Conservation (phyloP, 1,140 invertebrate genomes). For the Pseudomyrmex flavicornis region DNA sequence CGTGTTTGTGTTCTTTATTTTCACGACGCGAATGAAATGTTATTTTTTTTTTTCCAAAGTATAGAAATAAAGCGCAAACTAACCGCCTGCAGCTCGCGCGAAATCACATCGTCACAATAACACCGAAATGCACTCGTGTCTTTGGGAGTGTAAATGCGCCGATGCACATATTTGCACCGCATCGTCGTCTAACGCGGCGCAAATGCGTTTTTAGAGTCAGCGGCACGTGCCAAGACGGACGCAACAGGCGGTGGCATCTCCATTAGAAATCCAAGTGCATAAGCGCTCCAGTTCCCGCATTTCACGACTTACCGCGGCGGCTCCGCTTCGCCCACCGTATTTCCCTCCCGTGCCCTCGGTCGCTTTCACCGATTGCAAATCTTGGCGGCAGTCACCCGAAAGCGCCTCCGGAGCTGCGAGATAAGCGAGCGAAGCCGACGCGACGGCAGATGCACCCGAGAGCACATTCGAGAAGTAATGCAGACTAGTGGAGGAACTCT, state of each 20-base stretch:
- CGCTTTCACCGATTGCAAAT: slow-evolving; percentile 16
- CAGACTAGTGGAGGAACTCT: not conserved
- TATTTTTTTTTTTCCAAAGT: too few relatives aligned
- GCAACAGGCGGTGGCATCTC: slow-evolving; percentile 80
- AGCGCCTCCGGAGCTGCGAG: slow-evolving; percentile 47
- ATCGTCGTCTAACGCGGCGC: slow-evolving; percentile 5
- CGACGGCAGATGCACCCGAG: slow-evolving; percentile 51
- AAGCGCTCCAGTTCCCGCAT: slow-evolving; percentile 30
- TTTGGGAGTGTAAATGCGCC: too few relatives aligned
- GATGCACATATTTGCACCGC: not conserved
- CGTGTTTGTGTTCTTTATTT: too few relatives aligned
- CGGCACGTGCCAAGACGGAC: slow-evolving; percentile 68
- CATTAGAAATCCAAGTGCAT: slow-evolving; percentile 78
- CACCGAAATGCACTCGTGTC: too few relatives aligned
- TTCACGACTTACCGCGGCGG: slow-evolving; percentile 43
- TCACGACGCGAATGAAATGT: too few relatives aligned
- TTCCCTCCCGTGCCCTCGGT: slow-evolving; percentile 33
- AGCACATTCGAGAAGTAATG: slow-evolving; percentile 16
- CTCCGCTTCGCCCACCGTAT: slow-evolving; percentile 37
- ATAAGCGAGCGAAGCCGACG: slow-evolving; percentile 45
- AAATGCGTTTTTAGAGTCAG: slow-evolving; percentile 12
- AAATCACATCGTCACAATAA: not conserved
- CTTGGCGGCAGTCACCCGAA: slow-evolving; percentile 39
- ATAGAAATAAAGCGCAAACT: not conserved
- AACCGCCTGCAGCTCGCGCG: not conserved